phyloP scores from a whole-genome alignment of 2,113 vertebrate genomes.

The Helogale parvula region DNA sequence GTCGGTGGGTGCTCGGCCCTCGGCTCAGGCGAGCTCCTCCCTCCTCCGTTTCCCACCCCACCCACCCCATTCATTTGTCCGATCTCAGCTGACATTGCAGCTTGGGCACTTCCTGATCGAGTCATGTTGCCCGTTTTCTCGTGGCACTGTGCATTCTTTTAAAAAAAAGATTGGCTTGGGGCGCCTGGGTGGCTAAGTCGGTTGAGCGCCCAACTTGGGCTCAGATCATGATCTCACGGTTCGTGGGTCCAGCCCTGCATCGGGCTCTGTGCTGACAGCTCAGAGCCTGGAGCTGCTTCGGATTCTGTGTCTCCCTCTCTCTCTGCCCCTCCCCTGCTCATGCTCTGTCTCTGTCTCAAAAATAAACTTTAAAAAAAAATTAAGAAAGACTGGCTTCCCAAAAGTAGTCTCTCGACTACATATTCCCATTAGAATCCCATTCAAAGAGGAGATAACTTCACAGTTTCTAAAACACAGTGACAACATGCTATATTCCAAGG shows the following conservation, averaged over 20 bases:
- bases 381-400: neutral
- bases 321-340: too few species aligned
- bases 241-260: too few species aligned
- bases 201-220: too few species aligned
- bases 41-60: accelerated
- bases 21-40: neutral
- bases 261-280: too few species aligned
- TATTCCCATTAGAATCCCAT: neutral
- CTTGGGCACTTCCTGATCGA: neutral
- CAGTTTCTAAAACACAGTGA: neutral
- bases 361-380: neutral
- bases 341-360: too few species aligned
- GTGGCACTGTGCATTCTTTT: neutral
- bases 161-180: neutral
- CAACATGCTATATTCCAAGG: neutral
- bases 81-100: neutral
- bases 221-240: too few species aligned
- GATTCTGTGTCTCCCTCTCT: too few species aligned
- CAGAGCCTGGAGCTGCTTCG: too few species aligned
- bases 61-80: neutral
- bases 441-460: neutral
- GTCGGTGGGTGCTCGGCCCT: too few species aligned
- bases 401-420: too few species aligned
- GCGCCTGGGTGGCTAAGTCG: too few species aligned
- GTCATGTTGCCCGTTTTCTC: neutral